Evolutionary conservation across 2,113 vertebrate species (phyloP).

Genomic region (Tachysurus fulvidraco): DNA sequence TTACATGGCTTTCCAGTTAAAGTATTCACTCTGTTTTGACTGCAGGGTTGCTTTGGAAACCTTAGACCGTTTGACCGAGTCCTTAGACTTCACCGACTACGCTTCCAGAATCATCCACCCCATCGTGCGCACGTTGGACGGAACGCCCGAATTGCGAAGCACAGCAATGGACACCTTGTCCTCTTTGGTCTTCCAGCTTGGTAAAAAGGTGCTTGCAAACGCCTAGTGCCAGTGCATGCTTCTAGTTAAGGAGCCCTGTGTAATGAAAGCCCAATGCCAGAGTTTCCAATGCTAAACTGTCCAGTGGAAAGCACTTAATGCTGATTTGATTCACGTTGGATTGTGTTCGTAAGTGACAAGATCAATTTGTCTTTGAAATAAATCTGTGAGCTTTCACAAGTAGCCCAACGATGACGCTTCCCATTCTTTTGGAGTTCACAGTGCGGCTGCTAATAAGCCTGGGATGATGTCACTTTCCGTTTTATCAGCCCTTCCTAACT

Average conservation of each 20-base stretch:
- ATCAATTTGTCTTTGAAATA: not conserved
- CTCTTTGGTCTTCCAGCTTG: slow-evolving; percentile 93
- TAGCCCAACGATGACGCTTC: slow-evolving; percentile 21
- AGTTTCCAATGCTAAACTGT: slow-evolving; percentile 27
- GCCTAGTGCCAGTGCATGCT: not conserved
- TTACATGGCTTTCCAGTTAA: slow-evolving; percentile 1
- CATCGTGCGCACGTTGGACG: slow-evolving; percentile 89
- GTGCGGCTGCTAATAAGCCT: slow-evolving; percentile 26
- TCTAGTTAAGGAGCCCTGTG: not conserved
- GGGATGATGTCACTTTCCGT: slow-evolving; percentile 48
- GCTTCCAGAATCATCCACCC: slow-evolving; percentile 97
- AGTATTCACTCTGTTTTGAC: slow-evolving; percentile 48
- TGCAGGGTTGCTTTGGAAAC: slow-evolving; percentile 91
- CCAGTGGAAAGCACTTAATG: not conserved
- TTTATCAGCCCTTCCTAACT: slow-evolving; percentile 7
- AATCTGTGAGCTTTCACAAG: slow-evolving; percentile 25
- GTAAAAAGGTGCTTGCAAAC: slow-evolving; percentile 85
- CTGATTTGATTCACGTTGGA: not conserved
- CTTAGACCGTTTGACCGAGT: slow-evolving; percentile 91
- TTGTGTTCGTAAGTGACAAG: not conserved
- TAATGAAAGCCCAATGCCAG: not conserved
- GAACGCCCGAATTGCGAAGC: slow-evolving; percentile 87
- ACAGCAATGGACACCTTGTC: slow-evolving; percentile 97
- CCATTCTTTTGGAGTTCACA: slow-evolving; percentile 5
- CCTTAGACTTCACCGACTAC: slow-evolving; percentile 96